Conservation (phyloP, 2,888 invertebrate species). For the Beris morrisii region DNA sequence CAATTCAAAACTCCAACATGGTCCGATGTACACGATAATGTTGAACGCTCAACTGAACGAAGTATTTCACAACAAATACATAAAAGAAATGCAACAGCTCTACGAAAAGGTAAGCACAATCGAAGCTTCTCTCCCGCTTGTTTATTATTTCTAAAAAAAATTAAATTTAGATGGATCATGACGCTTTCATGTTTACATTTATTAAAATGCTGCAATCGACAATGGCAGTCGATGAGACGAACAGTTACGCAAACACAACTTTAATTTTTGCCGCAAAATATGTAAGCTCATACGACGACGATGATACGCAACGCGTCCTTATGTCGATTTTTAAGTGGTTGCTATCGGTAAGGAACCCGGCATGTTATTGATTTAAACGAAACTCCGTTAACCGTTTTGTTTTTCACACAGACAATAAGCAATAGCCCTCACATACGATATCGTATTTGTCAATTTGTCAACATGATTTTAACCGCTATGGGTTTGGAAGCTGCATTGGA, state of each 20-base stretch:
- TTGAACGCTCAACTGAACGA: constrained; percentile 66
- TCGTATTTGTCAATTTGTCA: constrained; percentile 76
- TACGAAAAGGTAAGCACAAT: constrained; percentile 62
- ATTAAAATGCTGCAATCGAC: constrained; percentile 65
- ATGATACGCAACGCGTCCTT: constrained; percentile 52
- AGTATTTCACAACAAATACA: constrained; percentile 66
- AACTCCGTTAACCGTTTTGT: background rate
- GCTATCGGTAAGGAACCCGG: constrained; percentile 44
- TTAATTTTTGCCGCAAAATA: constrained; percentile 74
- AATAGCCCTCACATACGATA: constrained; percentile 64
- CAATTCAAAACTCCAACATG: constrained; percentile 41
- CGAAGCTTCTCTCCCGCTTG: background rate
- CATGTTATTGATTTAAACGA: too few species aligned
- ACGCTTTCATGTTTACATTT: constrained; percentile 66
- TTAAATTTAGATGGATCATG: constrained; percentile 59
- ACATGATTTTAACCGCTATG: constrained; percentile 71
- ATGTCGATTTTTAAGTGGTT: constrained; percentile 49
- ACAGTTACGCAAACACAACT: constrained; percentile 68
- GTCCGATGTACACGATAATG: constrained; percentile 58
- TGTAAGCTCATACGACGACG: constrained; percentile 63
- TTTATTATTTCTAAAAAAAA: constrained; percentile 14
- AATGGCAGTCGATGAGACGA: constrained; percentile 68
- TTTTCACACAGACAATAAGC: constrained; percentile 53
- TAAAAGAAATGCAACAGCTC: constrained; percentile 64
- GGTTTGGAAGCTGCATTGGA: constrained; percentile 77